A percentile compares a stretch with the other conserved stretches of the same genome.
phyloP scores from a whole-genome alignment of 37 sponge, comb jelly and placozoan species.

The Aphrocallistes beatrix region DNA sequence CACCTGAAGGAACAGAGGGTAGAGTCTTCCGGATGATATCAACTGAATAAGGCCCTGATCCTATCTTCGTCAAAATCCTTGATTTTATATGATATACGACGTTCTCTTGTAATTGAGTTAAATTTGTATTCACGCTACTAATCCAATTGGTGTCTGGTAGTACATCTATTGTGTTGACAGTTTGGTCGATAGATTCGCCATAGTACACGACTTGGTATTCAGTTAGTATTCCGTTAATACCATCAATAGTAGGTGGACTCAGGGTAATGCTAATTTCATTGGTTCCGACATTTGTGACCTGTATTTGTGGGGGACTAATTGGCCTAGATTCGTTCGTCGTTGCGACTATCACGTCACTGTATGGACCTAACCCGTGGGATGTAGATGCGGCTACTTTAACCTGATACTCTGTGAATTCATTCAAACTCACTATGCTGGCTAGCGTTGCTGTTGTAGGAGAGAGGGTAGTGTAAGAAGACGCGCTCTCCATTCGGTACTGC shows the following conservation, averaged over 20 bases:
- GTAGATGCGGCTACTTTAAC: background rate
- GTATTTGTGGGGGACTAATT: background rate
- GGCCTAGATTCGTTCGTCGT: background rate
- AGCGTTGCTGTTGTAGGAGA: background rate
- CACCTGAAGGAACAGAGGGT: background rate
- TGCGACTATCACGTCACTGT: background rate
- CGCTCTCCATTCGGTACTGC: background rate
- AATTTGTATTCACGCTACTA: background rate
- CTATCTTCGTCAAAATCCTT: background rate
- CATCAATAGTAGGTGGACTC: background rate
- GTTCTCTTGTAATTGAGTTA: background rate
- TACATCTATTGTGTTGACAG: background rate
- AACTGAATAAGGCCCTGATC: background rate
- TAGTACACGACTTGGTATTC: background rate
- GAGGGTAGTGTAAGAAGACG: background rate
- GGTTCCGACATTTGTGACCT: background rate
- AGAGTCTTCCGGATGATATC: background rate
- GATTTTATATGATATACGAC: background rate
- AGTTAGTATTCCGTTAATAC: background rate
- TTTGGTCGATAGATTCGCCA: background rate
- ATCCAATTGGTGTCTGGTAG: background rate
- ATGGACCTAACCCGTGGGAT: background rate
- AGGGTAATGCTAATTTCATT: background rate
- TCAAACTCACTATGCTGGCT: background rate
- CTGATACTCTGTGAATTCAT: conserved; percentile 15